Evolutionary conservation across 2,888 invertebrate species (phyloP).

Genomic region (Psylliodes chrysocephalus): DNA sequence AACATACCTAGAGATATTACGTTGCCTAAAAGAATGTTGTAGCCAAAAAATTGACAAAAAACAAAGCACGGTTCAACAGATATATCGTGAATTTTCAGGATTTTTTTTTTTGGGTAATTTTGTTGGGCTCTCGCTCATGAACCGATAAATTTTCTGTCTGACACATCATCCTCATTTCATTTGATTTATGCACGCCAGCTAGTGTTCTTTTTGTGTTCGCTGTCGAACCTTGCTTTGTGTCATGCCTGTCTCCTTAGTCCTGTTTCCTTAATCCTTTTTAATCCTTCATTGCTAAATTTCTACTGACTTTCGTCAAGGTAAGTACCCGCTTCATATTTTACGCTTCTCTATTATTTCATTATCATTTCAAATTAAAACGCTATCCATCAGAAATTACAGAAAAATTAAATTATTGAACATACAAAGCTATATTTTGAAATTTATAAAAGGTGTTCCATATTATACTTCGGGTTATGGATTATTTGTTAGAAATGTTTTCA

Average conservation of each 20-base stretch:
- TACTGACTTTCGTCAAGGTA: constrained; percentile 46
- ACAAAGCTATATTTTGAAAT: too few relatives aligned
- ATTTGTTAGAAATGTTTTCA: too few relatives aligned
- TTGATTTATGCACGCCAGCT: constrained; percentile 53
- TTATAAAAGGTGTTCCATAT: too few relatives aligned
- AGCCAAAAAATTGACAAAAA: constrained; percentile 44
- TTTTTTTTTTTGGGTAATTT: constrained; percentile 42
- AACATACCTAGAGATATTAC: too few relatives aligned
- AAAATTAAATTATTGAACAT: too few relatives aligned
- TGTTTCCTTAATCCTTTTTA: constrained; percentile 41
- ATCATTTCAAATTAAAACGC: not conserved
- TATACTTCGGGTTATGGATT: too few relatives aligned
- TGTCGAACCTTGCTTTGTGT: constrained; percentile 66
- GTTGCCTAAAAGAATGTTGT: constrained; percentile 25
- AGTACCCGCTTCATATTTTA: constrained; percentile 49
- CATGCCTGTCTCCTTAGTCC: constrained; percentile 51
- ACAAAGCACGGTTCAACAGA: constrained; percentile 65
- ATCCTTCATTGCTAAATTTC: constrained; percentile 14
- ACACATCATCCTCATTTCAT: constrained; percentile 42
- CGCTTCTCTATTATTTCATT: not conserved
- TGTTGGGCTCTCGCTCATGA: constrained; percentile 66
- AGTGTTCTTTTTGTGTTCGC: constrained; percentile 56
- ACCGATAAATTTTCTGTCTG: constrained; percentile 18
- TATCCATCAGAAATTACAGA: too few relatives aligned
- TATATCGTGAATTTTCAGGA: constrained; percentile 19